phyloP scores from a whole-genome alignment of 2,888 invertebrate species.

The Rhagium mordax region DNA sequence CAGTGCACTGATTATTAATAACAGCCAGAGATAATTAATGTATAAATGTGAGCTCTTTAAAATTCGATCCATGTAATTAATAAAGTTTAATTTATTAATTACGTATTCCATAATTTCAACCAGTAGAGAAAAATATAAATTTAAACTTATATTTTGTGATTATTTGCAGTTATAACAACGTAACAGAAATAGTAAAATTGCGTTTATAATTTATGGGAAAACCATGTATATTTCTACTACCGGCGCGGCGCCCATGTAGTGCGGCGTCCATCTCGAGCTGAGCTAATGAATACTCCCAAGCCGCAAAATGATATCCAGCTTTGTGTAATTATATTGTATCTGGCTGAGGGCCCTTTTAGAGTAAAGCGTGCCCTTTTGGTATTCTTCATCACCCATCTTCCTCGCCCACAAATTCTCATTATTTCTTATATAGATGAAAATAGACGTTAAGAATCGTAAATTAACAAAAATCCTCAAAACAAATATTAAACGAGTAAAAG shows the following conservation, averaged over 20 bases:
- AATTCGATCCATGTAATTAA: no score
- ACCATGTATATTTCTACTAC: not conserved
- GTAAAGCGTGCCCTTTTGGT: conserved; percentile 37
- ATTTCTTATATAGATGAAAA: not conserved
- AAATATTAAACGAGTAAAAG: no score
- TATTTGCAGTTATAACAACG: no score
- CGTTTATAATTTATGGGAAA: not conserved
- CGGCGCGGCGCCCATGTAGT: conserved; percentile 34
- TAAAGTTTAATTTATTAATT: no score
- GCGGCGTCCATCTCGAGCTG: conserved; percentile 38
- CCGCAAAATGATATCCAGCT: conserved; percentile 53
- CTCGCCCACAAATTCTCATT: conserved; percentile 16
- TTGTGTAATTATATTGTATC: conserved; percentile 55
- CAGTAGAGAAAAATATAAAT: no score
- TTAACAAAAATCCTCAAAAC: no score
- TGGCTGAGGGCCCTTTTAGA: conserved; percentile 43
- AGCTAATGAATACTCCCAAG: conserved; percentile 51
- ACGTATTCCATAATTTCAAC: no score
- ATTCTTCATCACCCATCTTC: conserved; percentile 40
- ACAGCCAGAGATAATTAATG: not conserved
- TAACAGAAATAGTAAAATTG: no score
- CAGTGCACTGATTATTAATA: not conserved
- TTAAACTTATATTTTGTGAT: no score
- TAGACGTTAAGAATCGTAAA: not conserved
- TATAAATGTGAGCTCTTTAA: no score